phyloP scores from a whole-genome alignment of 1,140 invertebrate species.

The Mamestra configurata region DNA sequence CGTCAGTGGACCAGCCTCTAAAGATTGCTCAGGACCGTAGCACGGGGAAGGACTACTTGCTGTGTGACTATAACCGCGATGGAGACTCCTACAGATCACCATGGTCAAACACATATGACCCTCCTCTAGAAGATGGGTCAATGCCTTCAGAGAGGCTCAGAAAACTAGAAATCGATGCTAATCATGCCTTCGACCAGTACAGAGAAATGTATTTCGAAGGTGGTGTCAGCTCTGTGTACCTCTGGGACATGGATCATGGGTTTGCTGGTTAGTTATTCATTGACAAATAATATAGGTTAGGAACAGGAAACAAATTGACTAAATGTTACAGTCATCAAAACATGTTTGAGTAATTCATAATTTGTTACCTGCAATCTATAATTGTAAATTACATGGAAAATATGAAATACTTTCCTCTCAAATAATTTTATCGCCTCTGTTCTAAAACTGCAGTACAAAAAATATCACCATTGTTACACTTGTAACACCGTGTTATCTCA shows the following conservation, averaged over 20 bases:
- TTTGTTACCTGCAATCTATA: no score
- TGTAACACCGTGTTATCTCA: no score
- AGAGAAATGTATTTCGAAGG: conserved; percentile 99
- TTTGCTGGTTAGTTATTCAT: conserved; percentile 93
- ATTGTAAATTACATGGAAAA: no score
- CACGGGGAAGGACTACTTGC: conserved; percentile 98
- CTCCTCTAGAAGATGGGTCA: conserved; percentile 98
- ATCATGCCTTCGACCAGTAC: conserved; percentile 99
- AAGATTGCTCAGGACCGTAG: conserved; percentile 99
- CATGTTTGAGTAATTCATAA: neutral
- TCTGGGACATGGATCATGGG: conserved; percentile 99
- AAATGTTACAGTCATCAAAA: conserved; percentile 1
- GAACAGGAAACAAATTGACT: conserved; percentile 4
- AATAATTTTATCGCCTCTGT: no score
- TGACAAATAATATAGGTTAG: conserved; percentile 30
- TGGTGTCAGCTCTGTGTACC: conserved; percentile 99
- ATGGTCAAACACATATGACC: conserved; percentile 99
- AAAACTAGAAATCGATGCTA: conserved; percentile 99
- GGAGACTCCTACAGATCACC: conserved; percentile 99
- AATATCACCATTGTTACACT: no score
- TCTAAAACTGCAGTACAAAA: no score
- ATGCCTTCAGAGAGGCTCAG: conserved; percentile 98
- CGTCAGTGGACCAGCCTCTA: conserved; percentile 99
- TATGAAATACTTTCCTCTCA: no score
- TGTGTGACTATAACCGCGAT: conserved; percentile 99